phyloP scores from a whole-genome alignment of 2,113 vertebrate genomes.

The Brachypodius melanocephalos region DNA sequence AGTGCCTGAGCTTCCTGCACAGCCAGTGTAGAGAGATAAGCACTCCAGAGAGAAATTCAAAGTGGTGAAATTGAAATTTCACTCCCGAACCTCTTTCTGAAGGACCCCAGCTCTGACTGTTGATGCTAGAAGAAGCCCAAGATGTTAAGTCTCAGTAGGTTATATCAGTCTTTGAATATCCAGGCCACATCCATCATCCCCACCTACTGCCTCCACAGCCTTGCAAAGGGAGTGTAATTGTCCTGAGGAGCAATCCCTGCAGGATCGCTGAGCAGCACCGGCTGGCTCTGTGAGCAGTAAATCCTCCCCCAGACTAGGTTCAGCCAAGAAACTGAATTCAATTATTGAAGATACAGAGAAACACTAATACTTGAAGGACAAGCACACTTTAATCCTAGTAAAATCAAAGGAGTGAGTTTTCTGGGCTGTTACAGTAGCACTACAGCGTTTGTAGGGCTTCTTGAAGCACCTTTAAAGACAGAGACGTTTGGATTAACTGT shows the following conservation, averaged over 20 bases:
- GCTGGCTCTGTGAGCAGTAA: neutral
- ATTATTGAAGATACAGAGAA: neutral
- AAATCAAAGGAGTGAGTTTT: neutral
- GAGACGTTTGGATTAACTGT: neutral
- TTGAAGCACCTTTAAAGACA: neutral
- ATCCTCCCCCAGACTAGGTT: neutral
- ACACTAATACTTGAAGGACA: neutral
- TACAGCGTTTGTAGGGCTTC: neutral
- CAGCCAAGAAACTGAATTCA: neutral
- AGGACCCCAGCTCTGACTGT: neutral
- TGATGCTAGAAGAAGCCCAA: neutral
- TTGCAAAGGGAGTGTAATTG: neutral
- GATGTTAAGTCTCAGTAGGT: neutral
- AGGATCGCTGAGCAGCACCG: neutral
- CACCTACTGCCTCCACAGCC: neutral
- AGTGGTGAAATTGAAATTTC: neutral
- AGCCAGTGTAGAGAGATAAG: neutral
- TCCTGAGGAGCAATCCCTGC: neutral
- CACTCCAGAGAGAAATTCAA: neutral
- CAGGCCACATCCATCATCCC: neutral
- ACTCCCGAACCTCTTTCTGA: neutral
- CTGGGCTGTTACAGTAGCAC: neutral
- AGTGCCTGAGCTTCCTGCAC: neutral
- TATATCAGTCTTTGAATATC: neutral
- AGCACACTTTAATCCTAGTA: neutral